Evolutionary conservation across 2,113 vertebrate species (phyloP).

Genomic region (Genyomyrus donnyi): DNA sequence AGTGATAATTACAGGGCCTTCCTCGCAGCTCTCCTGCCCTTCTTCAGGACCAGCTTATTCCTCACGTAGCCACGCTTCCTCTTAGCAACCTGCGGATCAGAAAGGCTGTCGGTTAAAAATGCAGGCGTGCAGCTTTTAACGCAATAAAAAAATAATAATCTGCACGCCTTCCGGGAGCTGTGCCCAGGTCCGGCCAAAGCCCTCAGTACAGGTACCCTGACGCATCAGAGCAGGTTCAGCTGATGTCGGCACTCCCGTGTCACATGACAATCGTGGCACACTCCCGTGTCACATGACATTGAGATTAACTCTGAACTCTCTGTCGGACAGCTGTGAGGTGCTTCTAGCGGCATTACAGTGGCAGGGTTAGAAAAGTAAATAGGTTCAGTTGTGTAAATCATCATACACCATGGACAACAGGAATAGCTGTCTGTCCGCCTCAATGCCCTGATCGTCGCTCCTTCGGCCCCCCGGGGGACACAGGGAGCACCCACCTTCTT

Average conservation of each 20-base stretch:
- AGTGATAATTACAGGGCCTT: constrained; percentile 68
- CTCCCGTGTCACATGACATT: not conserved
- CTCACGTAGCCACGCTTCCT: constrained; percentile 98
- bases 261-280: not conserved
- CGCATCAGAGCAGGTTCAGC: not conserved
- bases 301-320: not conserved
- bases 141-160: not conserved
- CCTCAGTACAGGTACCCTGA: not conserved
- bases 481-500: constrained; percentile 75
- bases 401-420: not conserved
- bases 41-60: constrained; percentile 92
- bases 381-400: not conserved
- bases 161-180: not conserved
- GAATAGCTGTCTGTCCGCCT: not conserved
- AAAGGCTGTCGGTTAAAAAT: not conserved
- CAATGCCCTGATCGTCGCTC: not conserved
- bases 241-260: not conserved
- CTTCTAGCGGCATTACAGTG: not conserved
- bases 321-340: not conserved
- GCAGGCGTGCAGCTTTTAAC: not conserved
- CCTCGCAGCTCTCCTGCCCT: constrained; percentile 86
- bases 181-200: not conserved
- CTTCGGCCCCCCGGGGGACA: not conserved
- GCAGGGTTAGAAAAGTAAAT: not conserved
- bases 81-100: constrained; percentile 74